Base-by-base conservation (phyloP, 1,140 invertebrate genomes). In the Aleiodes sp. region DNA sequence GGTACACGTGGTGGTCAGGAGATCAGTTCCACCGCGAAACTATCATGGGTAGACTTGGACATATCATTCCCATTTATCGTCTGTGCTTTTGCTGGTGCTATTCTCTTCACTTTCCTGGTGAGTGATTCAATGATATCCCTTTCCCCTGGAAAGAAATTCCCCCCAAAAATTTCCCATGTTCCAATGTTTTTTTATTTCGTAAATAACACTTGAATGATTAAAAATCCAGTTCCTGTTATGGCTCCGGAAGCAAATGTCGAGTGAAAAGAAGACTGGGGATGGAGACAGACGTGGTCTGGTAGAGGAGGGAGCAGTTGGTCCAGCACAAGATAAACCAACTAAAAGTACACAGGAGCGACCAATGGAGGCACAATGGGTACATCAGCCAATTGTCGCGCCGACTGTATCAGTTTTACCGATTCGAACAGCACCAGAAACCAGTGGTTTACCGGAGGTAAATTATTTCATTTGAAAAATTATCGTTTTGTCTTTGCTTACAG, bases 171-270 rank as follows among this genome's bases (percentile, higher is more conserved):
- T n/a, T n/a, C n/a, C n/a, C n/a, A n/a, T n/a, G n/a, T n/a, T n/a
- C n/a, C n/a, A n/a, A n/a, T n/a, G n/a, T n/a, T n/a, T n/a, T n/a
- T n/a, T n/a, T n/a, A n/a, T 14, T 41, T 68, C 16, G 39, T 19
- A 14, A 12, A 8, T 52, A 52, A 10, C 70, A 2, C 39, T 86
- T n/a, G n/a, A n/a, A n/a, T n/a, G n/a, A n/a, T n/a, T n/a, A n/a
- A n/a, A n/a, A n/a, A n/a, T n/a, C n/a, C n/a, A n/a, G 84, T 78
- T 87, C 76, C 75, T 87, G 79, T 82, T 87, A 86, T 87, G 86
- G 85, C 83, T 87, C 72, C 79, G 84, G 75, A 86, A 84, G 80
- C 84, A 87, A 84, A 86, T 87, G 85, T 84, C 86, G 81, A 82
- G 85, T 86, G 84, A 86, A 82, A 86, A 86, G 68, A 80, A 86